phyloP scores from a whole-genome alignment of 2,888 invertebrate genomes.

The Noctua fimbriata region DNA sequence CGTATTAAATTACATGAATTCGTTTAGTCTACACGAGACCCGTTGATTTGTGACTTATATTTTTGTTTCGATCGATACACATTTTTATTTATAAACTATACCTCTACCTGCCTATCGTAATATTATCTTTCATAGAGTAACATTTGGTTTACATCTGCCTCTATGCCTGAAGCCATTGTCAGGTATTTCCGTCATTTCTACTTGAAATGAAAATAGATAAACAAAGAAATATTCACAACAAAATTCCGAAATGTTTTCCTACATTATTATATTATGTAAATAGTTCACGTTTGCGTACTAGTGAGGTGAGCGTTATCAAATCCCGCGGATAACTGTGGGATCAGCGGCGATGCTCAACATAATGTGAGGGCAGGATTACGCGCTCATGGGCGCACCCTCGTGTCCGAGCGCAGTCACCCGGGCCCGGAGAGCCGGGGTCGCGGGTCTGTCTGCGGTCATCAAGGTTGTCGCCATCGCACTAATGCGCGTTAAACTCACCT shows the following conservation, averaged over 20 bases:
- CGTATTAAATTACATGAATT: constrained; percentile 42
- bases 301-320: constrained; percentile 58
- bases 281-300: constrained; percentile 43
- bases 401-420: constrained; percentile 20
- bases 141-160: not conserved
- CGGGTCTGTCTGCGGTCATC: constrained; percentile 8
- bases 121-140: not conserved
- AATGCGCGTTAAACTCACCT: constrained; percentile 32
- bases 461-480: constrained; percentile 6
- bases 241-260: constrained; percentile 12
- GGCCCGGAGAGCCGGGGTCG: not conserved
- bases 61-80: not conserved
- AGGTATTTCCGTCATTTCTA: not conserved
- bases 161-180: not conserved
- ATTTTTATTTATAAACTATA: not conserved
- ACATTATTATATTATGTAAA: constrained; percentile 49
- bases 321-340: constrained; percentile 56
- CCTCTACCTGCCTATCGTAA: not conserved
- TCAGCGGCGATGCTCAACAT: constrained; percentile 57
- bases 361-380: constrained; percentile 60
- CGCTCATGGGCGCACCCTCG: constrained; percentile 19
- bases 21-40: constrained; percentile 9
- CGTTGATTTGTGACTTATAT: constrained; percentile 4
- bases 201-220: not conserved
- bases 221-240: constrained; percentile 13